Evolutionary conservation across 1,140 invertebrate species (phyloP), one percentile per base, ranked within the genome.

Genomic region (Varroa destructor): DNA sequence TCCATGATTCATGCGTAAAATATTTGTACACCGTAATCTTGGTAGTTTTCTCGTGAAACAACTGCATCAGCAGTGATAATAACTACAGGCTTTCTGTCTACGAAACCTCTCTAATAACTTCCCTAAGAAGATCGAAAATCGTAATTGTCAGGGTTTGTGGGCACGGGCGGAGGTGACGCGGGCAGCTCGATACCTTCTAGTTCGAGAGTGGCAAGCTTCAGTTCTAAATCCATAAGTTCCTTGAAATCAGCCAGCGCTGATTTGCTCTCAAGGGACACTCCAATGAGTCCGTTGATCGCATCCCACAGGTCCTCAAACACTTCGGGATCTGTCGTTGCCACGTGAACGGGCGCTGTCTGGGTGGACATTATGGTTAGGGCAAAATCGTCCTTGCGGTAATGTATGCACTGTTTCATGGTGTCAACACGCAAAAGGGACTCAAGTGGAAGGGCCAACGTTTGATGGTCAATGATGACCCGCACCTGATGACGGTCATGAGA

Each of bases 141-240:
- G 61, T 43, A 40, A 37, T 67, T 46, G 12, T 67, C 61, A 12
- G 61, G 61, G 36, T 67, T 37, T 5, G 14, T 37, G 40, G 61
- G 61, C 2, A 67, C 61, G 61, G 61, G 40, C 40, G 61, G 61
- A 36, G 61, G 61, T 12, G 61, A 43, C 12, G 40, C 12, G 12
- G 61, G 61, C 61, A 67, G 37, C 61, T 67, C 61, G 61, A 67
- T 40, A 14, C 37, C 61, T 37, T 67, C 61, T 10, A 67, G 46
- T 67, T 67, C 61, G 37, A 67, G 61, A 4, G 61, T 43, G 61
- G 61, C 61, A 40, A 67, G 61, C 61, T 67, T 67, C 61, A 67
- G 46, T 67, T 67, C 61, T 43, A 67, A 46, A 14, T 67, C 61
- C 61, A 67, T 67, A 12, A 67, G 46, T 1, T 36, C 10, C 12